Conservation (phyloP, 1,140 invertebrate species). For the Heliconius hermathena region DNA sequence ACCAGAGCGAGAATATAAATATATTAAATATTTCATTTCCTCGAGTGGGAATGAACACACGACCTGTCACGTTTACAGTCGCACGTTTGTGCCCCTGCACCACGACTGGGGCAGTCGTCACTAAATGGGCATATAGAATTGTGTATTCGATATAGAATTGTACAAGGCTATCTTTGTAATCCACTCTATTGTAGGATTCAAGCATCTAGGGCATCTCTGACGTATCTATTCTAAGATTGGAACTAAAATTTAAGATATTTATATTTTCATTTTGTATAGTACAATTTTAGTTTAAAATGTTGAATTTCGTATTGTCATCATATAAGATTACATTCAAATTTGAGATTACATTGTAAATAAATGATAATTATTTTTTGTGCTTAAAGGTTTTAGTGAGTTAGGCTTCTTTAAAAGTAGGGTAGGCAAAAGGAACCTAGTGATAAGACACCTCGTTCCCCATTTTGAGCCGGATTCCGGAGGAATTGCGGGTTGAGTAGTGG, state of each 20-base stretch:
- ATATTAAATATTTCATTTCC: not conserved
- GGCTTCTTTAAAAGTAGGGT: too few relatives aligned
- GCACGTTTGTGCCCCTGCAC: not conserved
- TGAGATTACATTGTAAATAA: not conserved
- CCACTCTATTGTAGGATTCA: slow-evolving; percentile 16
- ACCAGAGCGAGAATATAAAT: too few relatives aligned
- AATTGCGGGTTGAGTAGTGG: too few relatives aligned
- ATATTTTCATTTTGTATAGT: not conserved
- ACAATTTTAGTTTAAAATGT: not conserved
- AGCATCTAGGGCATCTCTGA: slow-evolving; percentile 19
- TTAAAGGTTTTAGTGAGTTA: too few relatives aligned
- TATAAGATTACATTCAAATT: not conserved
- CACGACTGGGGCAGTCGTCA: not conserved
- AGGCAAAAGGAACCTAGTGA: too few relatives aligned
- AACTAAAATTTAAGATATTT: not conserved
- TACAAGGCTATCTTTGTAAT: not conserved
- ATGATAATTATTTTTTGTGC: too few relatives aligned
- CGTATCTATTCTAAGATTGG: slow-evolving; percentile 16
- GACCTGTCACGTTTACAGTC: not conserved
- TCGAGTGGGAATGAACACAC: not conserved
- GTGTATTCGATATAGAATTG: not conserved
- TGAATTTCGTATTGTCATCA: not conserved
- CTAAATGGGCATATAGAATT: not conserved
- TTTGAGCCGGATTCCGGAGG: too few relatives aligned
- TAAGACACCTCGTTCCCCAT: too few relatives aligned